Evolutionary conservation across 2,888 invertebrate species (phyloP).

Genomic region (Alviniconcha strummeri): DNA sequence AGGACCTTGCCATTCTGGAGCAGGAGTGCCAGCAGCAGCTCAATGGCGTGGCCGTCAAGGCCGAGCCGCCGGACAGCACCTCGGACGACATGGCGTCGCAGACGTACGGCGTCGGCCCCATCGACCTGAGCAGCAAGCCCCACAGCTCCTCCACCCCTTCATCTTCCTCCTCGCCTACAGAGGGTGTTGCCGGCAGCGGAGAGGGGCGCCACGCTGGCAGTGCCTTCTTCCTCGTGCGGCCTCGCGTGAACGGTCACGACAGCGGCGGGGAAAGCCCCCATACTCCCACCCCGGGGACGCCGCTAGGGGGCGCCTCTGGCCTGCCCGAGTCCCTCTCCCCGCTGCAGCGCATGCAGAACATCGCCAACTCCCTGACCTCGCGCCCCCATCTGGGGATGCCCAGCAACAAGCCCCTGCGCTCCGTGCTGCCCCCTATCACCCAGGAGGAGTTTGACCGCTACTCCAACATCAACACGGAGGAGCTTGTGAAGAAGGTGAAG

Average conservation of each 20-base stretch:
- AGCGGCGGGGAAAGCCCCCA: conserved; percentile 43
- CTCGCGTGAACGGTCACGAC: conserved; percentile 72
- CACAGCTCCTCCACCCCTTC: conserved; percentile 58
- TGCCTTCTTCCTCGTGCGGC: conserved; percentile 90
- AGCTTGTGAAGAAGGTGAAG: conserved; percentile 90
- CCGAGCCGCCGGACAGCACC: conserved; percentile 61
- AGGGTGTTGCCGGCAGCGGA: conserved; percentile 26
- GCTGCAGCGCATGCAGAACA: conserved; percentile 97
- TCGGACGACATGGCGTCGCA: conserved; percentile 55
- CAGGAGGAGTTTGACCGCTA: conserved; percentile 99
- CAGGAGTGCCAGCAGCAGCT: conserved; percentile 28
- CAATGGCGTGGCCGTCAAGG: conserved; percentile 50
- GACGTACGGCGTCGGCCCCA: conserved; percentile 55
- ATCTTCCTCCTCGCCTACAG: conserved; percentile 42
- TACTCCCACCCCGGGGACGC: conserved; percentile 71
- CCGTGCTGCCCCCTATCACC: conserved; percentile 97
- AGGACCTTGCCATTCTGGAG: conserved; percentile 14
- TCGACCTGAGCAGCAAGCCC: conserved; percentile 66
- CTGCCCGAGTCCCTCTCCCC: conserved; percentile 87
- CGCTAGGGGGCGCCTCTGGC: background rate
- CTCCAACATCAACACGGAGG: conserved; percentile 98
- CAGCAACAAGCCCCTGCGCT: conserved; percentile 86
- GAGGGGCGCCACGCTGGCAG: conserved; percentile 70
- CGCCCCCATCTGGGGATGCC: conserved; percentile 78
- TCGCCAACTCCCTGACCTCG: conserved; percentile 93